Evolutionary conservation across 2,888 invertebrate species (phyloP), one percentile per base, ranked within the genome.

Genomic region (Cataglyphis livida): DNA sequence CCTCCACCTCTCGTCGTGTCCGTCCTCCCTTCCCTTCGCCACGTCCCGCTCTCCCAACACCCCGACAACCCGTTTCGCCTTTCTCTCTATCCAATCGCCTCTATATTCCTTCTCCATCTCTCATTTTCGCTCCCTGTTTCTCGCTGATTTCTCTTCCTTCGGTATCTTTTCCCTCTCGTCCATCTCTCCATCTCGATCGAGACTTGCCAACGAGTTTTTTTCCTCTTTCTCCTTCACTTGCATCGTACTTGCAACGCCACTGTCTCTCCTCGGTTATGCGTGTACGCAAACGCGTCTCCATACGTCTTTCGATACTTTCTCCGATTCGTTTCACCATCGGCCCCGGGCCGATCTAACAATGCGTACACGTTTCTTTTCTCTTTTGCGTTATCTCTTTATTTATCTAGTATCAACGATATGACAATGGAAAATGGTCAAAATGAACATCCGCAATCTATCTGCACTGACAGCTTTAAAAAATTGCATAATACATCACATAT

Each of bases 11-110:
- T 84, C 86, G 76, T 88, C 89, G 79, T 79, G 51, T 51, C 51
- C 88, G 84, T 83, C 87, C 90, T 87, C 87, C 89, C 89, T 84
- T 86, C 88, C 87, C 84, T 84, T 70, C 68, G 66, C 57, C 82
- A 68, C 44, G 84, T 84, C 84, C 54, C 79, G 79, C 82, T 25
- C 21, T 85, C 76, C 74, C 84, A 25, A 76, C 70, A 84, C 74
- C 86, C 87, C 78, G 75, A 51, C 84, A 71, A n/a, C 54, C 51
- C n/a, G 35, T 54, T 76, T 54, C 28, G 71, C 68, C 82, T 87
- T 51, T 51, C 87, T 84, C 84, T 21, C 81, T 82, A 71, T 35
- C 75, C 81, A 32, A 71, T 73, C 38, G 65, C 48, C 78, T 71
- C n/a, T 51, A 61, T 51, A 54, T 75, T 61, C 78, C 48, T 61